phyloP scores from a whole-genome alignment of 2,888 invertebrate genomes.

The Drosophila antonietae region DNA sequence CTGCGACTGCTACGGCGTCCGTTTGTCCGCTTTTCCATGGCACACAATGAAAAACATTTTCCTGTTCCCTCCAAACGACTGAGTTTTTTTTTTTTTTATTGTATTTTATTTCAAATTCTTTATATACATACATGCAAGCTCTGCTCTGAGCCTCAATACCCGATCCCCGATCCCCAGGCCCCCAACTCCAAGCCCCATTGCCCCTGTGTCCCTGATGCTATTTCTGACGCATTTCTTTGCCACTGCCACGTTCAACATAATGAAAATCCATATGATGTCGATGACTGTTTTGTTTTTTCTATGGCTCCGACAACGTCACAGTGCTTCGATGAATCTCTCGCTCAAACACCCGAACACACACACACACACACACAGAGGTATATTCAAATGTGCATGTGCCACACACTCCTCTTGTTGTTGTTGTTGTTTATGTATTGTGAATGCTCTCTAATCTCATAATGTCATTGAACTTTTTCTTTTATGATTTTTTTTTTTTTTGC shows the following conservation, averaged over 20 bases:
- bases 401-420: conserved; percentile 32
- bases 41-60: conserved; percentile 79
- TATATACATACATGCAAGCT: conserved; percentile 25
- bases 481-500: neutral
- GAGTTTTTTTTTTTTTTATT: conserved; percentile 16
- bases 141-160: conserved; percentile 1
- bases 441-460: conserved; percentile 77
- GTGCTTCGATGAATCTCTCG: conserved; percentile 57
- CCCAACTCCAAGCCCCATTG: conserved; percentile 6
- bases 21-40: conserved; percentile 65
- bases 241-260: conserved; percentile 45
- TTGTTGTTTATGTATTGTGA: conserved; percentile 48
- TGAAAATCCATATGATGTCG: conserved; percentile 75
- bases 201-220: conserved; percentile 22
- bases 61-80: conserved; percentile 57
- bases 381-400: conserved; percentile 72
- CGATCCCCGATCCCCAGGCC: neutral
- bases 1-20: conserved; percentile 24
- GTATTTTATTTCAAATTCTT: conserved; percentile 7
- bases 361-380: conserved; percentile 20
- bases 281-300: conserved; percentile 65
- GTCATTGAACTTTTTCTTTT: conserved; percentile 72
- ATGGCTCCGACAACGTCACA: conserved; percentile 42
- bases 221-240: conserved; percentile 22
- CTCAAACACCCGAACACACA: conserved; percentile 20